Evolutionary conservation across 2,797 vertebrate genomes (phyloP).

Genomic region (Acropternis orthonyx): DNA sequence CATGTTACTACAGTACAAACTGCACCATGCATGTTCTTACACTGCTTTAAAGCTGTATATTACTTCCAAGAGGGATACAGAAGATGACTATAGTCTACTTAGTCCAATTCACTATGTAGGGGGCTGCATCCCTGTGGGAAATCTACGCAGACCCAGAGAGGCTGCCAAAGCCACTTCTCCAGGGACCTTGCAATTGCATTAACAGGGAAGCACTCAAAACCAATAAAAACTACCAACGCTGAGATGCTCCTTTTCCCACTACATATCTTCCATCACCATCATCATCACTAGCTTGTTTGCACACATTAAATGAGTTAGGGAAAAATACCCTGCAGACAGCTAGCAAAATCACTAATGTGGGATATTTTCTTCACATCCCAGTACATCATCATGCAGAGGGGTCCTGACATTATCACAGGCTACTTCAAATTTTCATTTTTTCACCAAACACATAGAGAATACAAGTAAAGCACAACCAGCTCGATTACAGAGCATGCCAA

Average conservation of each 20-base stretch:
- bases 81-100: not conserved
- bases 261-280: rapidly evolving
- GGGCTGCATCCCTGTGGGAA: not conserved
- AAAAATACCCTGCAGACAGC: not conserved
- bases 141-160: not conserved
- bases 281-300: not conserved
- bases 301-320: not conserved
- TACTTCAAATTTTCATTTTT: not conserved
- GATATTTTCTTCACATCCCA: not conserved
- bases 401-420: not conserved
- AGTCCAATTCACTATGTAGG: not conserved
- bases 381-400: not conserved
- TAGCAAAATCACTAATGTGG: not conserved
- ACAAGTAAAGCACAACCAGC: not conserved
- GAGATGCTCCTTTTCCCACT: not conserved
- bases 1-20: not conserved
- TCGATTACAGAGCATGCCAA: not conserved
- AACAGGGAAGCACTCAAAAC: not conserved
- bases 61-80: not conserved
- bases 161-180: not conserved
- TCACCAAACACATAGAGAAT: not conserved
- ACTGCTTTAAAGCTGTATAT: not conserved
- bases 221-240: not conserved
- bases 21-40: not conserved
- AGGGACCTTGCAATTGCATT: not conserved